These are phyloP conservation scores for Cephonodes hylas DNA, from an alignment of 2,888 invertebrate species.

Conservation along the genomic window DNA sequence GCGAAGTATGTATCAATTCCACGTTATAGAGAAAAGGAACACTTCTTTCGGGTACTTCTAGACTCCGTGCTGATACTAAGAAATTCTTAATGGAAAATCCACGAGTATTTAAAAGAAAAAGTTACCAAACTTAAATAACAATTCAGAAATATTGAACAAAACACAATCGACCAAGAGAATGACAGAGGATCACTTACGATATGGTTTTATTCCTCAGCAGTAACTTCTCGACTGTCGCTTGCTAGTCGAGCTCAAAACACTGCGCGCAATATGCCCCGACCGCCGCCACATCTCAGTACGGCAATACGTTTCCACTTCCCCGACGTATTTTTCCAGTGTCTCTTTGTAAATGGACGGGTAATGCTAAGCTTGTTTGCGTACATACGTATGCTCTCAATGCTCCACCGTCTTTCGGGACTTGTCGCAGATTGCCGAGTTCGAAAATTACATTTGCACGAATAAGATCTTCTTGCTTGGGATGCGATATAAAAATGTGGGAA, in stretches of 20 bases:
- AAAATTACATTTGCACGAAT: conserved; percentile 1
- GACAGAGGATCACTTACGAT: not conserved
- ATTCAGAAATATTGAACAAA: too few relatives aligned
- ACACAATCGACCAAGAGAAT: too few relatives aligned
- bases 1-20: too few relatives aligned
- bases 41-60: too few relatives aligned
- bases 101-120: too few relatives aligned
- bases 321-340: conserved; percentile 7
- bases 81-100: too few relatives aligned
- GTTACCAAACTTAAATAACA: too few relatives aligned
- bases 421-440: not conserved
- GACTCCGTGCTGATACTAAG: too few relatives aligned
- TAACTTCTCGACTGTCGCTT: not conserved
- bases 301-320: conserved; percentile 8
- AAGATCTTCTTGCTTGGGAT: not conserved
- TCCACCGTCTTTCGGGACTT: conserved; percentile 6
- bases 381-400: conserved; percentile 54
- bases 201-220: not conserved
- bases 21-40: too few relatives aligned
- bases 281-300: not conserved
- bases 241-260: not conserved
- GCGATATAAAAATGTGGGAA: not conserved
- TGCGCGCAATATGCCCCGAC: not conserved
- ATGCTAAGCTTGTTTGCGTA: conserved; percentile 60
- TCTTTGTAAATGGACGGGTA: conserved; percentile 19